Percentiles rank a stretch among this genome's conserved stretches.
Evolutionary conservation across 2,113 vertebrate genomes (phyloP).

Genomic region (Corythaixoides concolor): DNA sequence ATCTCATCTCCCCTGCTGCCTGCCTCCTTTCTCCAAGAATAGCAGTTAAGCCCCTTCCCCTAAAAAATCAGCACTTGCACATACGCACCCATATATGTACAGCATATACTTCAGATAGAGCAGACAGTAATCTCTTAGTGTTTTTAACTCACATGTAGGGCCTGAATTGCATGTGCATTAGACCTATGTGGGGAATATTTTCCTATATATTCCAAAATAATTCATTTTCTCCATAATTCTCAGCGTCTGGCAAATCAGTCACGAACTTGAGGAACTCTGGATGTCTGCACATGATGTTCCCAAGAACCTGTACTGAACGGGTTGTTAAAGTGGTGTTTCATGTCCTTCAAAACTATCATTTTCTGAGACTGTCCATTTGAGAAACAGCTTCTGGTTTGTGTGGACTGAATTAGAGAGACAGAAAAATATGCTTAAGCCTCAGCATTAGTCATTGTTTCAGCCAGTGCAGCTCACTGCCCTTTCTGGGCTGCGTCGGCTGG

Average conservation of each 20-base stretch:
- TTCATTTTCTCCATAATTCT: not conserved
- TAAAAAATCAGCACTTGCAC: not conserved
- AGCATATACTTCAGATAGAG: not conserved
- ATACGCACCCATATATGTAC: fast-evolving
- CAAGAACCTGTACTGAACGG: not conserved
- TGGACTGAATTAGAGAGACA: not conserved
- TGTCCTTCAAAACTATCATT: not conserved
- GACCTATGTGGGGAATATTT: not conserved
- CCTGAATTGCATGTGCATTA: not conserved
- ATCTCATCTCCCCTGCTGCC: not conserved
- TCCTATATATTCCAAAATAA: not conserved
- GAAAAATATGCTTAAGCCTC: not conserved
- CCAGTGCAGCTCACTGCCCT: not conserved
- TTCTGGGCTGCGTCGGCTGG: not conserved
- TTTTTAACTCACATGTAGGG: fast-evolving
- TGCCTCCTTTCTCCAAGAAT: not conserved
- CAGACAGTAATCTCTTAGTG: not conserved
- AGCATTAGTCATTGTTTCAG: not conserved
- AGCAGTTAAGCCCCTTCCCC: not conserved
- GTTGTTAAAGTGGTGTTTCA: fast-evolving
- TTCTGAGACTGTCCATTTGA: not conserved
- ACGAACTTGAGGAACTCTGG: not conserved
- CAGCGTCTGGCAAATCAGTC: not conserved
- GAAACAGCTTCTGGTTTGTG: not conserved
- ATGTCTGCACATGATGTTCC: fast-evolving